Percentiles rank a stretch among this genome's conserved stretches.
Evolutionary conservation across 2,113 vertebrate genomes (phyloP).

Genomic region (Pagrus major): DNA sequence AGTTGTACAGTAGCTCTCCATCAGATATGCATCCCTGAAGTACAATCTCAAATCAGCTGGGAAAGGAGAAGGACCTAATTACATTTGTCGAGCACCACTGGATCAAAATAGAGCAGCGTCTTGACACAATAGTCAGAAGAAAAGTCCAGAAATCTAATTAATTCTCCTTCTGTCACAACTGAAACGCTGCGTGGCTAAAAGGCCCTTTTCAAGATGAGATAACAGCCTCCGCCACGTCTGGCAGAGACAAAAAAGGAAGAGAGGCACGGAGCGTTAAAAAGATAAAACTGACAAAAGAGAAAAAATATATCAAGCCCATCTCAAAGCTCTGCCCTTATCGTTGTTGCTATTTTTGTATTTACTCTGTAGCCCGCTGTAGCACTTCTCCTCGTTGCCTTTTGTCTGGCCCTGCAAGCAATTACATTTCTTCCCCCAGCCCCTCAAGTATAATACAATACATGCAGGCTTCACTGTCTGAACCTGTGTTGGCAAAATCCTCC

Average conservation of each 20-base stretch:
- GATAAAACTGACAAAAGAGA: conserved; percentile 78
- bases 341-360: conserved; percentile 81
- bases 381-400: conserved; percentile 75
- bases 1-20: conserved; percentile 63
- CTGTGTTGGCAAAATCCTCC: conserved; percentile 66
- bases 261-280: conserved; percentile 67
- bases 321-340: conserved; percentile 70
- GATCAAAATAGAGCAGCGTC: conserved; percentile 78
- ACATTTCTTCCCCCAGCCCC: conserved; percentile 73
- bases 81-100: conserved; percentile 75
- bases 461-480: conserved; percentile 55
- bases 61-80: conserved; percentile 74
- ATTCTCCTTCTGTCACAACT: conserved; percentile 78
- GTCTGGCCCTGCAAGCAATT: conserved; percentile 81
- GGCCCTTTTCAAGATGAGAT: conserved; percentile 73
- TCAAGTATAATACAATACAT: conserved; percentile 71
- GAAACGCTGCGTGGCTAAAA: conserved; percentile 71
- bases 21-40: conserved; percentile 75
- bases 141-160: conserved; percentile 83
- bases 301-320: conserved; percentile 72
- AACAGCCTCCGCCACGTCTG: conserved; percentile 72
- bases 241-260: conserved; percentile 72
- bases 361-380: conserved; percentile 65
- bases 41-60: conserved; percentile 73
- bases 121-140: conserved; percentile 79